Evolutionary conservation across 2,888 invertebrate species (phyloP), one percentile per base, ranked within the genome.

Genomic region (Noctua janthina): DNA sequence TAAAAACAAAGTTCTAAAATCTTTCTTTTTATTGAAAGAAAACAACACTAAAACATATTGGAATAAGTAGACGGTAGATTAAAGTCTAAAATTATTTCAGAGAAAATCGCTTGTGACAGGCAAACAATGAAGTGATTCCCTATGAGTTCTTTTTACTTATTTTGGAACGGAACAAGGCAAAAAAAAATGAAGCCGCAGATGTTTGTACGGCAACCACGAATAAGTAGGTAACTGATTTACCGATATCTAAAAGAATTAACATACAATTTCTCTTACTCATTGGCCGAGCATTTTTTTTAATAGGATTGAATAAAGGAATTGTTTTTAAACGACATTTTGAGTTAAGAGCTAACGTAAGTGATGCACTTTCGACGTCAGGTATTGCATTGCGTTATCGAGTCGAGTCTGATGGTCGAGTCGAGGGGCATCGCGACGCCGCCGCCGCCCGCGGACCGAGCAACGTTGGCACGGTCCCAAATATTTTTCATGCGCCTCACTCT

Each of bases 381-480:
- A 93, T 94, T 94, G 94, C 94, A 93, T 93, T 95, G 93, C 93
- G 93, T 91, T 92, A 94, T 94, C 92, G 92, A 92, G 92, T 94
- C 92, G 92, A 92, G 92, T 90, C 92, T 92, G 92, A 90, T 87
- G 91, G 91, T 91, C 91, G 91, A 91, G 91, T 89, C 86, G 86
- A 89, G 93, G 89, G 87, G 91, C 91, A 91, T 89, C 90, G 87
- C 87, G 90, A 88, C 89, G 91, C 70, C 56, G 90, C 89, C 90
- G 89, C 80, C 91, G 92, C 88, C 93, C 93, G 92, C 94, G 93
- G 94, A 92, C 85, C 93, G 94, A 94, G 91, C 94, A 93, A 89
- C 92, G 91, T 92, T 97, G 96, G 96, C 96, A 93, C 78, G 71
- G 85, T 83, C 88, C 96, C 96, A 96, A 96, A 95, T 94, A 95